Percentiles rank a stretch among this genome's conserved stretches.
These are phyloP conservation scores for Halichondria panicea DNA, from an alignment of 37 sponge, comb jelly and placozoan genomes.

Conservation along the genomic window DNA sequence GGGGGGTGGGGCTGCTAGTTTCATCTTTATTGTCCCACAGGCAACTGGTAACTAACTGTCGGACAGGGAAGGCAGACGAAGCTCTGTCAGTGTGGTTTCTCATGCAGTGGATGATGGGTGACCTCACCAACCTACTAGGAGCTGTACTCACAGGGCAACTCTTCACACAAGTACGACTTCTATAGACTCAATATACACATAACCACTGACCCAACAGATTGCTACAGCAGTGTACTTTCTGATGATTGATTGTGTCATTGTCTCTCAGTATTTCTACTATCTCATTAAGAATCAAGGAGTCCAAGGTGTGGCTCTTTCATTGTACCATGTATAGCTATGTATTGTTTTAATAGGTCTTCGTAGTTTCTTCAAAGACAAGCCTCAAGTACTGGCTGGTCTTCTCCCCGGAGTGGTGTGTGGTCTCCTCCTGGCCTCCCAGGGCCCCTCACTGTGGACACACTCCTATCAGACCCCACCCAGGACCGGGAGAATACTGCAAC, in stretches of 20 bases:
- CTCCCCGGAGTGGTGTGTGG: background rate
- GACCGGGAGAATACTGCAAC: background rate
- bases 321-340: too few relatives aligned
- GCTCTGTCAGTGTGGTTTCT: constrained; percentile 56
- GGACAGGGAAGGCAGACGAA: constrained; percentile 25
- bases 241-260: constrained; percentile 23
- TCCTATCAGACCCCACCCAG: background rate
- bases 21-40: too few relatives aligned
- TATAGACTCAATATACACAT: too few relatives aligned
- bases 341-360: too few relatives aligned
- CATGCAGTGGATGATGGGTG: constrained; percentile 38
- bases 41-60: constrained; percentile 36
- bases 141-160: constrained; percentile 46
- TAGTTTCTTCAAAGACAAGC: background rate
- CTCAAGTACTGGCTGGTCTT: background rate
- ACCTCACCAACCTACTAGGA: constrained; percentile 47
- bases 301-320: too few relatives aligned
- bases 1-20: too few relatives aligned
- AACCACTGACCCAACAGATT: constrained; percentile 2
- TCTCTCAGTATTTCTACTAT: constrained; percentile 43
- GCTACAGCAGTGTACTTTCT: constrained; percentile 55
- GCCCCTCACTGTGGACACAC: background rate
- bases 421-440: background rate
- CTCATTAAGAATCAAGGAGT: constrained; percentile 9
- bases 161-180: constrained; percentile 16